Conservation (phyloP, 2,888 invertebrate species). For the Drosophila recens region DNA sequence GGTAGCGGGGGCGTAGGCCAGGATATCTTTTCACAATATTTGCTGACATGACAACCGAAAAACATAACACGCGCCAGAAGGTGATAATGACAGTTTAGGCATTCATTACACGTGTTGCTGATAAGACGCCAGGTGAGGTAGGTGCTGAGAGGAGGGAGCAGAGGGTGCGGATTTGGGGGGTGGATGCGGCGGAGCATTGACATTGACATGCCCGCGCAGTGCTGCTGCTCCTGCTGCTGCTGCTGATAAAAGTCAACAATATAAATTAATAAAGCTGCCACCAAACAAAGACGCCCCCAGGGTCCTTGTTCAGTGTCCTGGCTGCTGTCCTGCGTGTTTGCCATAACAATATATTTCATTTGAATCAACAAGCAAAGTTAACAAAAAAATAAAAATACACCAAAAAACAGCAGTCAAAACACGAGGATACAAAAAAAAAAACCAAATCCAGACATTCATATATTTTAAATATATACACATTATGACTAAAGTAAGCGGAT, state of each 20-base stretch:
- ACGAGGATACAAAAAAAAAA: slow-evolving; percentile 16
- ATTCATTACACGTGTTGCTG: slow-evolving; percentile 82
- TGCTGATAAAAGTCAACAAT: slow-evolving; percentile 82
- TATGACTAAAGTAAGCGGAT: slow-evolving; percentile 78
- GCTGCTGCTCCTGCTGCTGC: slow-evolving; percentile 18
- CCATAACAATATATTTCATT: slow-evolving; percentile 80
- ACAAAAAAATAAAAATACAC: slow-evolving; percentile 13
- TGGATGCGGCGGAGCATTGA: slow-evolving; percentile 41
- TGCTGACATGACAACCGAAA: slow-evolving; percentile 80
- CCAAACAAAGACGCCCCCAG: slow-evolving; percentile 63
- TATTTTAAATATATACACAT: slow-evolving; percentile 77
- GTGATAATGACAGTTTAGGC: slow-evolving; percentile 81
- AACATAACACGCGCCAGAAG: slow-evolving; percentile 72
- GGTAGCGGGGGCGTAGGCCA: slow-evolving; percentile 11
- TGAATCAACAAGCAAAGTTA: slow-evolving; percentile 72
- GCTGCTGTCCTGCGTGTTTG: slow-evolving; percentile 73
- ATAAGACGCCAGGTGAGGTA: slow-evolving; percentile 62
- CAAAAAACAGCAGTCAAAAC: slow-evolving; percentile 29
- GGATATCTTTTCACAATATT: slow-evolving; percentile 76
- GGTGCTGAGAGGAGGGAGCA: not conserved
- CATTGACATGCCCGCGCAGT: slow-evolving; percentile 68
- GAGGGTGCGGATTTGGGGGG: slow-evolving; percentile 10
- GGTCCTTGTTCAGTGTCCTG: slow-evolving; percentile 61
- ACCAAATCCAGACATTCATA: slow-evolving; percentile 52
- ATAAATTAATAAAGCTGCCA: slow-evolving; percentile 81